A percentile compares a stretch with the other conserved stretches of the same genome.
phyloP scores from a whole-genome alignment of 2,888 invertebrate species.

The Cactoblastis cactorum region DNA sequence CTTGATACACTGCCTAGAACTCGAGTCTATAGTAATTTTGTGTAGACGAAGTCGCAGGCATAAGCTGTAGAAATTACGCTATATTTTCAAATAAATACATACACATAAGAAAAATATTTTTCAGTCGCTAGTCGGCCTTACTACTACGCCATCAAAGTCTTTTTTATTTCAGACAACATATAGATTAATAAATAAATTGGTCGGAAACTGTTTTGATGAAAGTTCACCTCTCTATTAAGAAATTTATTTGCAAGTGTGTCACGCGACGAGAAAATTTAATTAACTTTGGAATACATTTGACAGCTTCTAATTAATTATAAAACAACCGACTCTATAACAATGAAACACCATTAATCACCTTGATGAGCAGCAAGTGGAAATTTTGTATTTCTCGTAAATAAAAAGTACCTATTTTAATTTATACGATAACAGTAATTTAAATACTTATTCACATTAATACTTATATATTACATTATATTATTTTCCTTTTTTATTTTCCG shows the following conservation, averaged over 20 bases:
- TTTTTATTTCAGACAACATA: too few relatives aligned
- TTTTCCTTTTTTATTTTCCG: too few relatives aligned
- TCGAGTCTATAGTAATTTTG: too few relatives aligned
- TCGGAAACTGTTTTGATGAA: constrained; percentile 7
- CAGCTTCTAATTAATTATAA: background rate
- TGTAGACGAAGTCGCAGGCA: too few relatives aligned
- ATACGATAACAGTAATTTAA: background rate
- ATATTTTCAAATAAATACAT: too few relatives aligned
- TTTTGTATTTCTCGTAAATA: background rate
- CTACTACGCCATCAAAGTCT: too few relatives aligned
- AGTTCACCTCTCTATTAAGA: constrained; percentile 22
- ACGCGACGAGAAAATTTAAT: constrained; percentile 27
- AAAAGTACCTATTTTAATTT: too few relatives aligned
- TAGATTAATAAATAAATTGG: too few relatives aligned
- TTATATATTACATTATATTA: background rate
- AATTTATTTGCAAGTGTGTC: constrained; percentile 20
- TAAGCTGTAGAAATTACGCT: too few relatives aligned
- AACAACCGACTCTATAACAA: constrained; percentile 3
- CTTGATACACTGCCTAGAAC: too few relatives aligned
- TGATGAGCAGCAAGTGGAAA: background rate
- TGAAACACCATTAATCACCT: background rate
- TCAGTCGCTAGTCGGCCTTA: too few relatives aligned
- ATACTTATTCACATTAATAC: background rate
- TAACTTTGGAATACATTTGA: constrained; percentile 28
- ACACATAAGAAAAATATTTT: too few relatives aligned